Base-by-base conservation (phyloP, 2,113 vertebrate species). In the Pogona vitticeps region DNA sequence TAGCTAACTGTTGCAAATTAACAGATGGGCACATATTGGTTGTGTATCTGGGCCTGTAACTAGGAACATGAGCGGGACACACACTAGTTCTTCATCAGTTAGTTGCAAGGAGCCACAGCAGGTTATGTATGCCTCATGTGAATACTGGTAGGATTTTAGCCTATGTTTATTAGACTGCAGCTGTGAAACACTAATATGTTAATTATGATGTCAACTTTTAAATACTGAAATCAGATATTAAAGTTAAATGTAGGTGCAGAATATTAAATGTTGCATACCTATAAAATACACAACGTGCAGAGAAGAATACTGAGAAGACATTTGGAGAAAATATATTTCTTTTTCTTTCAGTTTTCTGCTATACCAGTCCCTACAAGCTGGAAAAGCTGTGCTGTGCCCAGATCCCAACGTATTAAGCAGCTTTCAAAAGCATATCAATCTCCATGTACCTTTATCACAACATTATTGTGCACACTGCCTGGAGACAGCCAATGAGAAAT, bases 401-500 rank as follows among this genome's bases (percentile, higher is more conserved):
- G 33, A 36, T 1, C 20, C 65, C 75, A 79, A 17, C n/a, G 42
- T 33, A 9, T 70, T 89, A 38, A 20, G 31, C 6, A 14, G 13
- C 67, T 28, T 13, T 26, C 65, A 76, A 76, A 81, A 77, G 63
- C 15, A 2, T 0, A 1, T 68, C 31, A 73, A 26, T 28, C 8
- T n/a, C 12, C 2, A 38, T 67, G 21, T 40, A 40, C 68, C 40
- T 0, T 0, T 8, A 10, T 26, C 15, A 0, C 0, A 6, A 1
- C 14, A 70, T 83, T 70, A 87, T 88, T 36, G 26, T 46, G 75
- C 80, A 89, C 86, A 84, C 61, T 84, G 52, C 76, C 56, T 21
- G 0, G 0, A 7, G 20, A 31, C 67, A 76, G 13, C 31, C 0
- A 81, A 59, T 46, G 3, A 63, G 88, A 86, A 67, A 14, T 79